phyloP scores from a whole-genome alignment of 2,113 vertebrate genomes.

The Acanthisitta chloris region DNA sequence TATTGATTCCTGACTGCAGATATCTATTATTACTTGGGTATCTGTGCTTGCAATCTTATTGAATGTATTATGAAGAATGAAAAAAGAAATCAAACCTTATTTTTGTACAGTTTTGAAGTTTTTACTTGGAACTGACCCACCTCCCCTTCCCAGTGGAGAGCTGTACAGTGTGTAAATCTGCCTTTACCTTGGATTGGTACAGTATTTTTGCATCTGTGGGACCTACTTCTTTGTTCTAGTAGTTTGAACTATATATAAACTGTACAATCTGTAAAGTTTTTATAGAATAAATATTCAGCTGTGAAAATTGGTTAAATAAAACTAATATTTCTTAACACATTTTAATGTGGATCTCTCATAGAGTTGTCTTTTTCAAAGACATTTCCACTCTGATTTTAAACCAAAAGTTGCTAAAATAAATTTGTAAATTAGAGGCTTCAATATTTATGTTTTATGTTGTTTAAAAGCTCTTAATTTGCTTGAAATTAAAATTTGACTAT shows the following conservation, averaged over 20 bases:
- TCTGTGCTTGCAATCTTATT: constrained; percentile 80
- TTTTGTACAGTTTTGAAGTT: constrained; percentile 89
- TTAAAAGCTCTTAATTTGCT: neutral
- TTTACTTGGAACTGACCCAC: constrained; percentile 82
- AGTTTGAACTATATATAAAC: constrained; percentile 86
- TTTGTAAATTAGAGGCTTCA: neutral
- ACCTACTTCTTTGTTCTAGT: constrained; percentile 85
- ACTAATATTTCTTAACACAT: constrained; percentile 88
- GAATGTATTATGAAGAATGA: constrained; percentile 82
- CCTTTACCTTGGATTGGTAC: constrained; percentile 82
- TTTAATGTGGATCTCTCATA: constrained; percentile 25
- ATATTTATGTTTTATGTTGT: neutral
- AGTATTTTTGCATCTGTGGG: constrained; percentile 89
- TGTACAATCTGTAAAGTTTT: constrained; percentile 93
- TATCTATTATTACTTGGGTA: constrained; percentile 63
- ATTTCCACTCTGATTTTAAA: neutral
- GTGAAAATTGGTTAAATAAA: constrained; percentile 91
- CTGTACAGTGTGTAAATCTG: constrained; percentile 80
- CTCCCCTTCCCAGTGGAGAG: constrained; percentile 72
- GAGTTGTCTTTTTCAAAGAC: constrained; percentile 11
- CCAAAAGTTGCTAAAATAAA: neutral
- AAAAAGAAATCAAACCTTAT: constrained; percentile 80
- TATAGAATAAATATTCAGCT: constrained; percentile 90
- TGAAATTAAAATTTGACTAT: neutral
- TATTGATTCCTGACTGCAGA: constrained; percentile 73